Percentiles rank a stretch among this genome's conserved stretches.
These are phyloP conservation scores for Drosophila murphyi DNA, from an alignment of 1,140 invertebrate species.

Conservation along the genomic window DNA sequence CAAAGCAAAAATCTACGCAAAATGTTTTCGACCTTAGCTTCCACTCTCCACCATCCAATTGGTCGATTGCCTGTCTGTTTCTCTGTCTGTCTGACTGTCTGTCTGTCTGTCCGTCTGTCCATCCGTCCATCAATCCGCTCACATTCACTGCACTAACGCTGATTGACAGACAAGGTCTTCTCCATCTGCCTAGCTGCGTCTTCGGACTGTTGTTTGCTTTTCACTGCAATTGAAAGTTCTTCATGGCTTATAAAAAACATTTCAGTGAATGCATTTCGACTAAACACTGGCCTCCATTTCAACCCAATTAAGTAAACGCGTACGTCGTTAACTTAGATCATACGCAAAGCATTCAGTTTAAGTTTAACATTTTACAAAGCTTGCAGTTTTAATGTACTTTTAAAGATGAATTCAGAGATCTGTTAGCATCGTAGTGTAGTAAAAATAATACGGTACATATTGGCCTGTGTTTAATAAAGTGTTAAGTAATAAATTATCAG, in stretches of 20 bases:
- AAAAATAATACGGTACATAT: neutral
- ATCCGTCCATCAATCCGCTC: slow-evolving; percentile 32
- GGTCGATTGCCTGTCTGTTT: slow-evolving; percentile 8
- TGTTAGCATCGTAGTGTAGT: neutral
- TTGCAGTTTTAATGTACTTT: neutral
- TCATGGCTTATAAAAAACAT: slow-evolving; percentile 26
- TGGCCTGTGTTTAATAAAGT: neutral
- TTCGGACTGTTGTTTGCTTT: slow-evolving; percentile 33
- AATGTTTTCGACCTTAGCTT: slow-evolving; percentile 35
- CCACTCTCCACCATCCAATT: slow-evolving; percentile 3
- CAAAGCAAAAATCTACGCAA: slow-evolving; percentile 72
- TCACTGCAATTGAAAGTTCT: slow-evolving; percentile 68
- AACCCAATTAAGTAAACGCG: neutral
- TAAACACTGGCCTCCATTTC: neutral
- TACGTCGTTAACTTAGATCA: too few species aligned
- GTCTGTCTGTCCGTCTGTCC: slow-evolving; percentile 22
- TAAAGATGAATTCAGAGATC: neutral
- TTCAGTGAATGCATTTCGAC: slow-evolving; percentile 1
- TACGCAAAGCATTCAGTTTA: neutral
- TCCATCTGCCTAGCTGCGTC: slow-evolving; percentile 25
- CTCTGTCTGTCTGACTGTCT: neutral
- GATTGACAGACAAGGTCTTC: slow-evolving; percentile 68
- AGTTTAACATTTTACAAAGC: neutral
- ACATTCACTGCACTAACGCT: slow-evolving; percentile 54
- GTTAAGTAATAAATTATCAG: neutral